These are phyloP conservation scores for Psittacula derbiana DNA, from an alignment of 2,797 vertebrate species.

Conservation along the genomic window DNA sequence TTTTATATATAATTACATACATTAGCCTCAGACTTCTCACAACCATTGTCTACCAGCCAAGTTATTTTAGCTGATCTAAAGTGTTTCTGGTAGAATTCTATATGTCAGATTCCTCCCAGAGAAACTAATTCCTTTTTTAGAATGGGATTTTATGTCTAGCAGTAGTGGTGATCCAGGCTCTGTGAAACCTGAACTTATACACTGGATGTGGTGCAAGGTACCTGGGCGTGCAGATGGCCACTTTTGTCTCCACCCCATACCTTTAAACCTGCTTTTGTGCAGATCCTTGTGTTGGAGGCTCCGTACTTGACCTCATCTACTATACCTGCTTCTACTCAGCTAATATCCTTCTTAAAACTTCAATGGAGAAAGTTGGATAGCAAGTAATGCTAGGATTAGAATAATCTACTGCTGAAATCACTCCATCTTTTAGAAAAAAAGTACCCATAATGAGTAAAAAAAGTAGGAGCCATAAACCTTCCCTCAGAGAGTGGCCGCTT, in stretches of 20 bases:
- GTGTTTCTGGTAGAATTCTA: neutral
- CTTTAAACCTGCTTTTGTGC: neutral
- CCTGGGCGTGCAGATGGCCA: rapidly evolving
- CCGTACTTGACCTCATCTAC: neutral
- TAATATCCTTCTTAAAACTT: neutral
- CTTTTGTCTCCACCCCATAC: neutral
- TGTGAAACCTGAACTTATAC: neutral
- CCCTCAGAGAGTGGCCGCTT: rapidly evolving
- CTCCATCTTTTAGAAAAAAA: neutral
- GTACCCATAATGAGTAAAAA: neutral
- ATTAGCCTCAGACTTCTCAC: neutral
- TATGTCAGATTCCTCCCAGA: neutral
- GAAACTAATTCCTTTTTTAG: neutral
- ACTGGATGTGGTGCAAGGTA: neutral
- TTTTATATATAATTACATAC: neutral
- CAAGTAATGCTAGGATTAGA: neutral
- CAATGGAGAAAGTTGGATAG: neutral
- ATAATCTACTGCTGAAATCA: neutral
- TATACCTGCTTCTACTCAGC: neutral
- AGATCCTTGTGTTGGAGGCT: neutral
- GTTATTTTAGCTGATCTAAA: neutral
- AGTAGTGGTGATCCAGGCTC: neutral
- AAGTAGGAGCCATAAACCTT: neutral
- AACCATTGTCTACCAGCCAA: neutral
- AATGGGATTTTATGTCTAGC: neutral